These are phyloP conservation scores for Cerceris rybyensis DNA, from an alignment of 2,888 invertebrate genomes.

Conservation along the genomic window DNA sequence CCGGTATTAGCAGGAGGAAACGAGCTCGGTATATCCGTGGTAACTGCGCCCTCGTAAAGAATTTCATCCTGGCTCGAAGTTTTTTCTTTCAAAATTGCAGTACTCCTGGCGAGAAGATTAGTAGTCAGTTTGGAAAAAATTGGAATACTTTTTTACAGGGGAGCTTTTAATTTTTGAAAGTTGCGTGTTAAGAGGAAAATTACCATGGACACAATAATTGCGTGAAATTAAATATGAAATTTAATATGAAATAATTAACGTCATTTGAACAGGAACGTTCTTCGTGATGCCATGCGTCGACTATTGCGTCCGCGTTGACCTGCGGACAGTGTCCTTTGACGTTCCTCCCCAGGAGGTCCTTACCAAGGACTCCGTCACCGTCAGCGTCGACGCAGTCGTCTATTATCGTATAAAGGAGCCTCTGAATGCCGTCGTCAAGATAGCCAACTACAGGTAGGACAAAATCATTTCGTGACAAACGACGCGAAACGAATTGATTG, in stretches of 20 bases:
- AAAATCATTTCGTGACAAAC: no score
- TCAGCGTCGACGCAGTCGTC: constrained; percentile 95
- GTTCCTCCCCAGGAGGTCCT: constrained; percentile 98
- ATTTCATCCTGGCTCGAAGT: not conserved
- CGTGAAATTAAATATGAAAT: not conserved
- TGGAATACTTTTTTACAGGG: no score
- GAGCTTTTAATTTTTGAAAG: no score
- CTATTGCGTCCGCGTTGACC: constrained; percentile 94
- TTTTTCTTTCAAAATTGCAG: no score
- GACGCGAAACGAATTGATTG: no score
- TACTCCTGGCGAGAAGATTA: no score
- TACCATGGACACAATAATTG: no score
- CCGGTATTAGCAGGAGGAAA: not conserved
- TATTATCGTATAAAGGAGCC: constrained; percentile 92
- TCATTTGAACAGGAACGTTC: constrained; percentile 87
- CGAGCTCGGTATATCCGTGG: not conserved
- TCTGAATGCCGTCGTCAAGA: constrained; percentile 88
- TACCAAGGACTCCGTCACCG: constrained; percentile 97
- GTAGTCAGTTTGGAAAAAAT: no score
- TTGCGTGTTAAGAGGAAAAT: no score
- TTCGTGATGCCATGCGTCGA: constrained; percentile 97
- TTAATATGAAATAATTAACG: not conserved
- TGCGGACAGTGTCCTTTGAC: constrained; percentile 96
- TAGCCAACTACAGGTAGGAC: constrained; percentile 88
- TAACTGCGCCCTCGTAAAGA: not conserved